Evolutionary conservation across 2,888 invertebrate genomes (phyloP).

Genomic region (Tetragonula carbonaria): DNA sequence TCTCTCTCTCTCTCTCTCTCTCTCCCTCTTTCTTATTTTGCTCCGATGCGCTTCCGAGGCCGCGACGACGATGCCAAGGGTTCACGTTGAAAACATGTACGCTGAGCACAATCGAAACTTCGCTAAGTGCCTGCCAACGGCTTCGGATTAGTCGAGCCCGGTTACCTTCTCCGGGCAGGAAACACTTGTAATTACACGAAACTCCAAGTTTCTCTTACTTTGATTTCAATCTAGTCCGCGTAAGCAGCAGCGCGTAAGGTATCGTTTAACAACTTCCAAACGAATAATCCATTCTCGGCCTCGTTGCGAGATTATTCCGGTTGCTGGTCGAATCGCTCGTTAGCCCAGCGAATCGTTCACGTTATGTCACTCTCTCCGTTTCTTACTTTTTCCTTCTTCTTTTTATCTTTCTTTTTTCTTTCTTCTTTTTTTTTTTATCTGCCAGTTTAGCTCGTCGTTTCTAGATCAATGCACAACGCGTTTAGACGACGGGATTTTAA

Average conservation of each 20-base stretch:
- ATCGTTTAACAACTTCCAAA: conserved; percentile 59
- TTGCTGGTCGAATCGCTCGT: conserved; percentile 10
- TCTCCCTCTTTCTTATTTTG: conserved; percentile 18
- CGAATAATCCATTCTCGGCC: conserved; percentile 53
- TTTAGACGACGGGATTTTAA: conserved; percentile 42
- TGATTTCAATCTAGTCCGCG: conserved; percentile 60
- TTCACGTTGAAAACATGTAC: conserved; percentile 57
- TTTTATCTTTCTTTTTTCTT: no score
- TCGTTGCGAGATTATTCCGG: conserved; percentile 29
- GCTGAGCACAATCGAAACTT: conserved; percentile 78
- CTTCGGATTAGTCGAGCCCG: conserved; percentile 62
- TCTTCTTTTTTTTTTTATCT: not conserved
- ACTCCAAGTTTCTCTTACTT: conserved; percentile 63
- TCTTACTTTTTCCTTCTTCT: not conserved
- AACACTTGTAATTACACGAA: conserved; percentile 65
- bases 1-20: no score
- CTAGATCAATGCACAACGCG: not conserved
- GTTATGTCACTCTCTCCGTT: not conserved
- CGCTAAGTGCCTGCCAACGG: conserved; percentile 72
- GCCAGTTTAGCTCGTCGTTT: not conserved
- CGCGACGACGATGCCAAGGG: conserved; percentile 11
- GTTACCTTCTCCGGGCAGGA: conserved; percentile 50
- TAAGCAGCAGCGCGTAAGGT: conserved; percentile 44
- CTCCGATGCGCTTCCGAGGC: conserved; percentile 35
- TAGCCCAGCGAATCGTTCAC: conserved; percentile 15